Evolutionary conservation across 2,888 invertebrate genomes (phyloP).

Genomic region (Trissolcus japonicus): DNA sequence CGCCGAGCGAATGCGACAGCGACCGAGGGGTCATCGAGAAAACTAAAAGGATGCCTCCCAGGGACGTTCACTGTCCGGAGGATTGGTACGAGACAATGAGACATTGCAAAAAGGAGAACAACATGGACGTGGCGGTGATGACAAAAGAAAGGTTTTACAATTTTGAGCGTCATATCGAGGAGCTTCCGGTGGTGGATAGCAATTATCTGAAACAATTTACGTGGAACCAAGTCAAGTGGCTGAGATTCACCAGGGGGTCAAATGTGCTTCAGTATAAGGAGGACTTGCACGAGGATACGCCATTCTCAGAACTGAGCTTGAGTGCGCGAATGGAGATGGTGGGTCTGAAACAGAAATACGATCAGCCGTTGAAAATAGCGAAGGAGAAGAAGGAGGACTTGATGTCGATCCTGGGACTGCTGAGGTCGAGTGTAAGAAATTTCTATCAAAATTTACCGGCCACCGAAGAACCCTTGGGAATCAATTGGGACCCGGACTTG

Average conservation of each 20-base stretch:
- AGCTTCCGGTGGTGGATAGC: slow-evolving; percentile 2
- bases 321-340: not conserved
- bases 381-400: slow-evolving; percentile 51
- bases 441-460: slow-evolving; percentile 28
- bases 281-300: not conserved
- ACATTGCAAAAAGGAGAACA: slow-evolving; percentile 13
- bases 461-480: not conserved
- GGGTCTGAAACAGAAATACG: not conserved
- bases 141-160: slow-evolving; percentile 15
- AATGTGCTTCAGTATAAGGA: slow-evolving; percentile 18
- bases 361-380: slow-evolving; percentile 20
- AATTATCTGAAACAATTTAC: too few species aligned
- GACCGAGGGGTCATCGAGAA: slow-evolving; percentile 25
- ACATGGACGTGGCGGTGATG: slow-evolving; percentile 27
- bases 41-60: slow-evolving; percentile 7
- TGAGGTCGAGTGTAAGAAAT: slow-evolving; percentile 10
- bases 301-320: not conserved
- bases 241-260: slow-evolving; percentile 6
- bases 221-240: slow-evolving; percentile 7
- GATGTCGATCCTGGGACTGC: slow-evolving; percentile 39
- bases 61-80: slow-evolving; percentile 14
- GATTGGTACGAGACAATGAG: slow-evolving; percentile 35
- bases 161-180: slow-evolving; percentile 12
- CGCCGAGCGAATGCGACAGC: slow-evolving; percentile 13
- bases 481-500: slow-evolving; percentile 21